phyloP scores from a whole-genome alignment of 2,888 invertebrate species.

The Megaustenia siamemsis region DNA sequence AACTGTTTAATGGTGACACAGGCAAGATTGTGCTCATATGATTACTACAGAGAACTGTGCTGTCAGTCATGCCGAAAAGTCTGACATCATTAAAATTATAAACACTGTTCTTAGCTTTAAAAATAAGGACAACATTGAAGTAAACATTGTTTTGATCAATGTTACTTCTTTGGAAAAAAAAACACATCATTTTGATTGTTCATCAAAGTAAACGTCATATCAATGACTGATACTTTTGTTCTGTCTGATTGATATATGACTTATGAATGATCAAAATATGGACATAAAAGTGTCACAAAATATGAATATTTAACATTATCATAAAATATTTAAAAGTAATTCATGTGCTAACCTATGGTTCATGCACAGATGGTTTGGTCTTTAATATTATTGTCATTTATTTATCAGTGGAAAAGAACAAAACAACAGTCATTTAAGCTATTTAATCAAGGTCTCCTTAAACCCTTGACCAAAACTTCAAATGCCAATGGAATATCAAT shows the following conservation, averaged over 20 bases:
- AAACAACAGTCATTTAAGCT: too few relatives aligned
- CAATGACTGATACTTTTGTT: too few relatives aligned
- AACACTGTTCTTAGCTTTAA: conserved; percentile 2
- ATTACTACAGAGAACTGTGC: conserved; percentile 91
- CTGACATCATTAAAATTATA: background rate
- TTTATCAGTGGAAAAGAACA: background rate
- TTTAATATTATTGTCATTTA: background rate
- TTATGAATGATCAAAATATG: background rate
- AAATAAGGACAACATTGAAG: background rate
- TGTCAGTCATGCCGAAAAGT: conserved; percentile 83
- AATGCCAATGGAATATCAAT: background rate
- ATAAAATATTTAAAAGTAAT: too few relatives aligned
- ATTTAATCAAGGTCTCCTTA: too few relatives aligned
- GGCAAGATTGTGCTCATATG: conserved; percentile 91
- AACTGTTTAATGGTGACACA: conserved; percentile 91
- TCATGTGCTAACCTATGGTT: too few relatives aligned
- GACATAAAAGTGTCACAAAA: background rate
- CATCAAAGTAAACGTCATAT: background rate
- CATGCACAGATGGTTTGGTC: background rate
- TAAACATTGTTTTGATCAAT: background rate
- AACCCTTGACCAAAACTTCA: background rate
- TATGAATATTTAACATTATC: background rate
- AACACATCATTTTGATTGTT: background rate
- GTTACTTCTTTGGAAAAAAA: background rate
- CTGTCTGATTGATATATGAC: background rate